These are phyloP conservation scores for Cydia amplana DNA, from an alignment of 1,140 invertebrate species.

Conservation along the genomic window DNA sequence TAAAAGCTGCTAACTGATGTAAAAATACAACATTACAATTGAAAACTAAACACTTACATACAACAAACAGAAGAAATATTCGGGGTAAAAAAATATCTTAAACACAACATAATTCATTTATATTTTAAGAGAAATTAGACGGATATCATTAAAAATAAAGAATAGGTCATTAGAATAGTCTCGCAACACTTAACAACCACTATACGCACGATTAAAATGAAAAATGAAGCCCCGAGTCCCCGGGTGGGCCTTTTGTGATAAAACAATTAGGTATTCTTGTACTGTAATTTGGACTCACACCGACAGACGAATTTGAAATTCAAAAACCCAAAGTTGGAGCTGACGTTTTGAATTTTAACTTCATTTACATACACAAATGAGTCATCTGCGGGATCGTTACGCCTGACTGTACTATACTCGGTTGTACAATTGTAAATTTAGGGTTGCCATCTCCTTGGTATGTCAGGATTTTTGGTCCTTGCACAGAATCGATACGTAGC, in stretches of 20 bases:
- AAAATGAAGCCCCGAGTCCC: slow-evolving; percentile 8
- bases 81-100: not conserved
- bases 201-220: slow-evolving; percentile 21
- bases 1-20: not conserved
- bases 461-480: no score
- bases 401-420: slow-evolving; percentile 33
- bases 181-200: slow-evolving; percentile 12
- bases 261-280: slow-evolving; percentile 47
- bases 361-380: slow-evolving; percentile 54
- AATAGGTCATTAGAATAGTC: not conserved
- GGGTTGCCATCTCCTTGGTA: no score
- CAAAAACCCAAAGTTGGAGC: slow-evolving; percentile 51
- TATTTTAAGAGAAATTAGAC: not conserved
- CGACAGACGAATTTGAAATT: slow-evolving; percentile 49
- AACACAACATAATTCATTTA: not conserved
- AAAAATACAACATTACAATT: not conserved
- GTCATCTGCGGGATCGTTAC: slow-evolving; percentile 46
- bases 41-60: not conserved
- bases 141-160: slow-evolving; percentile 1
- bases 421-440: not conserved
- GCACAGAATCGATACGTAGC: no score
- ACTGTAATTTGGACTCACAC: slow-evolving; percentile 32
- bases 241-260: slow-evolving; percentile 31
- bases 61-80: not conserved
- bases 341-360: slow-evolving; percentile 52